Evolutionary conservation across 1,140 invertebrate species (phyloP).

Genomic region (Aphaenogaster ashmeadi): DNA sequence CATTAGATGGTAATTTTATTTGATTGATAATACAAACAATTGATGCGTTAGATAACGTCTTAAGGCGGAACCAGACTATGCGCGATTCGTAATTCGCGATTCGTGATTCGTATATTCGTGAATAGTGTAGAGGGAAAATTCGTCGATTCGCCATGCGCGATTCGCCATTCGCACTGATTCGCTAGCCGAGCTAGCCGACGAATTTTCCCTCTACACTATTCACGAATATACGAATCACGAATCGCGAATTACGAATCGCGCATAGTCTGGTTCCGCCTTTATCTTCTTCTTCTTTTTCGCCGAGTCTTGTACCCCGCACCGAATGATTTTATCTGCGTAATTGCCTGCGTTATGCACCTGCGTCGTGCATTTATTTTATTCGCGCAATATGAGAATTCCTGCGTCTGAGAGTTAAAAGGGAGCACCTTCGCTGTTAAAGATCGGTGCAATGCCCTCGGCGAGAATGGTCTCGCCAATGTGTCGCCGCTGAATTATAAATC

Average conservation of each 20-base stretch:
- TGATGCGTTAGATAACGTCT: background rate
- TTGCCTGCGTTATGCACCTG: background rate
- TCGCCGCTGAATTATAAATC: conserved; percentile 79
- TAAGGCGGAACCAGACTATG: no score
- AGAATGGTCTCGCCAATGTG: conserved; percentile 64
- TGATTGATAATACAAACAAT: background rate
- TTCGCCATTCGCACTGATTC: no score
- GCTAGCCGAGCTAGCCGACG: no score
- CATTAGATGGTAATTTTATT: conserved; percentile 7
- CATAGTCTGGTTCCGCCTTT: no score
- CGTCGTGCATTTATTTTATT: background rate
- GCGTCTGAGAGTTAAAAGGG: conserved; percentile 25
- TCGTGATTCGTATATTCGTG: no score
- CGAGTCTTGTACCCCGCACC: background rate
- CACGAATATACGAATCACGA: no score
- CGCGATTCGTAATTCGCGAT: no score
- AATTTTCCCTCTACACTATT: no score
- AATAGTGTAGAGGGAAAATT: no score
- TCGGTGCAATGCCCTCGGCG: conserved; percentile 76
- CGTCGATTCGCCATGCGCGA: no score
- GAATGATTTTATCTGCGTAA: background rate
- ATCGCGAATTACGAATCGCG: no score
- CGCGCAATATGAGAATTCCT: background rate
- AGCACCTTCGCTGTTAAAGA: conserved; percentile 44
- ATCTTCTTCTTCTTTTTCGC: background rate